Evolutionary conservation across 2,888 invertebrate genomes (phyloP).

Genomic region (Carterocephalus palaemon): DNA sequence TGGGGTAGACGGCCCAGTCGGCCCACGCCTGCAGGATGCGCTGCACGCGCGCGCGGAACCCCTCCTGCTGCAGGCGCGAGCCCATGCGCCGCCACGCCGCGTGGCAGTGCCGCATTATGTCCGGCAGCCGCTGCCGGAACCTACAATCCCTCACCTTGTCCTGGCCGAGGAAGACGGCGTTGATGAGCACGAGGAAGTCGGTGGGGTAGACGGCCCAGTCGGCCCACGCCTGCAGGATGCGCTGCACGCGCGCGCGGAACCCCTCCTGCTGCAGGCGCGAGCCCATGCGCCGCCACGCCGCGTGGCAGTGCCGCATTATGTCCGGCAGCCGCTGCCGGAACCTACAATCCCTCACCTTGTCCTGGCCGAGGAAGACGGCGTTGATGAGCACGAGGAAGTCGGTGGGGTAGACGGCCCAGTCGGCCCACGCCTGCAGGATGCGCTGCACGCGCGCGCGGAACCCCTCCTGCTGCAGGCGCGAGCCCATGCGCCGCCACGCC

Average conservation of each 20-base stretch:
- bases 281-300: conserved; percentile 86
- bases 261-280: conserved; percentile 96
- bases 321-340: conserved; percentile 85
- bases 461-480: too few species aligned
- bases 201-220: conserved; percentile 98
- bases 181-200: conserved; percentile 91
- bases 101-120: conserved; percentile 78
- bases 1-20: conserved; percentile 97
- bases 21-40: conserved; percentile 97
- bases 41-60: conserved; percentile 93
- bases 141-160: conserved; percentile 81
- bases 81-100: conserved; percentile 87
- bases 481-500: too few species aligned
- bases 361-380: too few species aligned
- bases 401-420: too few species aligned
- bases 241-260: conserved; percentile 92
- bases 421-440: too few species aligned
- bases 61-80: conserved; percentile 94
- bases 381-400: too few species aligned
- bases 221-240: conserved; percentile 97
- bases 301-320: conserved; percentile 79
- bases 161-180: conserved; percentile 93
- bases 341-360: too few species aligned
- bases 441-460: too few species aligned
- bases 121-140: conserved; percentile 85